These are phyloP conservation scores for Alauda arvensis DNA, from an alignment of 2,797 vertebrate genomes.

Conservation along the genomic window DNA sequence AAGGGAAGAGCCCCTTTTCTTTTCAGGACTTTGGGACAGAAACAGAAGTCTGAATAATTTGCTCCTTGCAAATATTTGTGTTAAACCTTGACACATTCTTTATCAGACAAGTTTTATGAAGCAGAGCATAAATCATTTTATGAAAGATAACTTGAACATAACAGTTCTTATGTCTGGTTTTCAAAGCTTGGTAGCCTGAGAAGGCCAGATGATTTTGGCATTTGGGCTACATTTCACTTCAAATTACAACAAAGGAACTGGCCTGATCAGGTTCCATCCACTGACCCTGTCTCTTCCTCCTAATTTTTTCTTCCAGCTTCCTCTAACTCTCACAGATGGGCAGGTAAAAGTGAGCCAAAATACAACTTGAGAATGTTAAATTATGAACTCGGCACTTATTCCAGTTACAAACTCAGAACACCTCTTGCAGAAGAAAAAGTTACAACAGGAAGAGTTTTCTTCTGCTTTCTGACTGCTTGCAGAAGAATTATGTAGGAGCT, in stretches of 20 bases:
- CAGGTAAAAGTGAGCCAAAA: not conserved
- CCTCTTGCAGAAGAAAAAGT: not conserved
- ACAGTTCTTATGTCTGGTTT: not conserved
- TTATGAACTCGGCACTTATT: not conserved
- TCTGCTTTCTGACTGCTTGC: not conserved
- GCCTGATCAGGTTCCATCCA: not conserved
- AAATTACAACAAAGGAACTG: not conserved
- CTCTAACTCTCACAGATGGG: not conserved
- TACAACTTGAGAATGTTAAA: not conserved
- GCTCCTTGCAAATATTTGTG: not conserved
- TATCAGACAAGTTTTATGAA: not conserved
- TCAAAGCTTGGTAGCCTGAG: not conserved
- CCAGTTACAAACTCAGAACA: not conserved
- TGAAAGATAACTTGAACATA: not conserved
- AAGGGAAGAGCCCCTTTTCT: not conserved
- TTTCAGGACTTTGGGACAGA: not conserved
- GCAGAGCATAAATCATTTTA: not conserved
- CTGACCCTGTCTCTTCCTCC: not conserved
- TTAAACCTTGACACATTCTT: fast-evolving
- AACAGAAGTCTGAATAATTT: not conserved
- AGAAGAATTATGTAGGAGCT: not conserved
- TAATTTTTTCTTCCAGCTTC: not conserved
- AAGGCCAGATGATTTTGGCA: not conserved
- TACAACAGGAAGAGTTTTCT: not conserved
- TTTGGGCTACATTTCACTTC: not conserved